These are phyloP conservation scores for Drosophila sturtevanti DNA, from an alignment of 1,140 invertebrate genomes.

Conservation along the genomic window DNA sequence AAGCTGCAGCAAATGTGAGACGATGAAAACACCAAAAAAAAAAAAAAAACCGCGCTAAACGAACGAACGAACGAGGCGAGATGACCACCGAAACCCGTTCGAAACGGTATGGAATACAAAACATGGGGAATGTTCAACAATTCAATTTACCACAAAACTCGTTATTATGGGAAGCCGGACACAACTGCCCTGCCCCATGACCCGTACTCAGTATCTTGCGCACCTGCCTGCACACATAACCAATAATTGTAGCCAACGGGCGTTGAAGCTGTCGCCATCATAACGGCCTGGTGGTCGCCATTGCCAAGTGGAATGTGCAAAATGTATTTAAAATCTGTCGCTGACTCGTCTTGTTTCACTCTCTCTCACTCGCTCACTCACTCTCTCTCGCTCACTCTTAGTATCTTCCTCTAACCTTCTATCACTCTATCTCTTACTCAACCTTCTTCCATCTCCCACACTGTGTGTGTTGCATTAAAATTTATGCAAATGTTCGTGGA, in stretches of 20 bases:
- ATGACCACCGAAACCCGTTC: neutral
- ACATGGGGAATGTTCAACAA: conserved; percentile 47
- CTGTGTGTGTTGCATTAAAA: conserved; percentile 21
- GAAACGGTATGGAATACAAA: conserved; percentile 9
- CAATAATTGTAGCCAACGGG: conserved; percentile 56
- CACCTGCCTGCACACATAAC: conserved; percentile 38
- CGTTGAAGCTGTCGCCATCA: conserved; percentile 16
- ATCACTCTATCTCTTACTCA: neutral
- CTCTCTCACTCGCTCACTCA: neutral
- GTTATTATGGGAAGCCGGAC: conserved; percentile 48
- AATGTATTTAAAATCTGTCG: conserved; percentile 60
- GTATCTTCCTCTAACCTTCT: too few relatives aligned
- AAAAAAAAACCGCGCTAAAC: conserved; percentile 33
- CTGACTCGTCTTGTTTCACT: conserved; percentile 22
- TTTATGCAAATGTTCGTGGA: conserved; percentile 53
- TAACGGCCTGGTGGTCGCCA: too few relatives aligned
- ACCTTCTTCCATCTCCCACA: neutral
- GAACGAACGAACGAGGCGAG: neutral
- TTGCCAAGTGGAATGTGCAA: conserved; percentile 37
- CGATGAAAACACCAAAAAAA: conserved; percentile 19
- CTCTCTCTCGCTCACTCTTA: neutral
- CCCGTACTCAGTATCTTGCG: conserved; percentile 8
- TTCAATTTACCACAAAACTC: conserved; percentile 63
- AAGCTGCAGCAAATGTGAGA: conserved; percentile 28
- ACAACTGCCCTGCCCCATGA: conserved; percentile 15